phyloP scores from a whole-genome alignment of 1,140 invertebrate species.

The Leguminivora glycinivorella region DNA sequence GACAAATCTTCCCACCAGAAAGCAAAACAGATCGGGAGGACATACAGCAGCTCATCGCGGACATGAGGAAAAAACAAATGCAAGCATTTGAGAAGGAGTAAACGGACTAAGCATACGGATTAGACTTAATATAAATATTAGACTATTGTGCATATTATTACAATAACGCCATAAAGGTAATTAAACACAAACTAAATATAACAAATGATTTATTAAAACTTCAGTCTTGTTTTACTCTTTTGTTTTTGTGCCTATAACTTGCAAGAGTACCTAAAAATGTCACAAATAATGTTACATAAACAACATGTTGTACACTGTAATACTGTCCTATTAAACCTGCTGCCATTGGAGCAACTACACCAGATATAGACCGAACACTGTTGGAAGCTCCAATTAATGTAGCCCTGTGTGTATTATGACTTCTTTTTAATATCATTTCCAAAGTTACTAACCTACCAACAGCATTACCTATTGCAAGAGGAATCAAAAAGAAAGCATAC shows the following conservation, averaged over 20 bases:
- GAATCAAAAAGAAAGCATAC: constrained; percentile 76
- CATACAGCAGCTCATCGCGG: constrained; percentile 80
- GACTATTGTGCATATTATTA: constrained; percentile 20
- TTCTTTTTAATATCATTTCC: constrained; percentile 79
- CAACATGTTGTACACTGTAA: constrained; percentile 66
- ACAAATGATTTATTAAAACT: constrained; percentile 34
- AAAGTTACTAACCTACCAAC: constrained; percentile 78
- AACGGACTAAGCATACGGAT: constrained; percentile 18
- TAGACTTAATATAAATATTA: constrained; percentile 28
- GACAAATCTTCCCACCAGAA: constrained; percentile 85
- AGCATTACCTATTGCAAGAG: constrained; percentile 77
- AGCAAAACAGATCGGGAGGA: constrained; percentile 79
- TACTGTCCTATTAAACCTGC: constrained; percentile 76
- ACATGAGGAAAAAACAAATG: constrained; percentile 79
- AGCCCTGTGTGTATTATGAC: constrained; percentile 74
- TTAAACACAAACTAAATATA: constrained; percentile 24
- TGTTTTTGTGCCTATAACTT: constrained; percentile 45
- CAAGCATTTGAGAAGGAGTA: constrained; percentile 51
- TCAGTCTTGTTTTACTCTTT: constrained; percentile 55
- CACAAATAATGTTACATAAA: constrained; percentile 68
- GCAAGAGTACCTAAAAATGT: constrained; percentile 53
- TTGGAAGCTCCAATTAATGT: constrained; percentile 80
- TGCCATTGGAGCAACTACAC: constrained; percentile 77
- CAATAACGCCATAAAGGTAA: not conserved
- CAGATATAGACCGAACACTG: constrained; percentile 78